Percentiles rank a stretch among this genome's conserved stretches.
These are phyloP conservation scores for Sebastes vulpes DNA, from an alignment of 2,797 vertebrate genomes.

Conservation along the genomic window DNA sequence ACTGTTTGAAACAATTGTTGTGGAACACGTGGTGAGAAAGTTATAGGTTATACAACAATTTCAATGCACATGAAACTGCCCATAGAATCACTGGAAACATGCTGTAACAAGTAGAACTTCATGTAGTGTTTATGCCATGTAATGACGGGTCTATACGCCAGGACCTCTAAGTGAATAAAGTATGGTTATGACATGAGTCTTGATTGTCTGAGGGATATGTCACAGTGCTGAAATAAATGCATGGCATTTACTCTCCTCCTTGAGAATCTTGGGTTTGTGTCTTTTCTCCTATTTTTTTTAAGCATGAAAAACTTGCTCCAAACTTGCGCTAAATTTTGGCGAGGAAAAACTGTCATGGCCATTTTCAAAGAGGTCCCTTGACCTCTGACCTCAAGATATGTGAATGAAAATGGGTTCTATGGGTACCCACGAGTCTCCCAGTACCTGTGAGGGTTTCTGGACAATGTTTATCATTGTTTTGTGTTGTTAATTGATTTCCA, in stretches of 20 bases:
- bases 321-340: too few species aligned
- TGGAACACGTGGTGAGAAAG: conserved; percentile 20
- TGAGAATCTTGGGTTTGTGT: conserved; percentile 21
- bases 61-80: conserved; percentile 54
- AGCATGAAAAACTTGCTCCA: background rate
- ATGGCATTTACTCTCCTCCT: conserved; percentile 72
- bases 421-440: too few species aligned
- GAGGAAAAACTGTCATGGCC: too few species aligned
- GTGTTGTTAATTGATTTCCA: too few species aligned
- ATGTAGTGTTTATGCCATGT: conserved; percentile 68
- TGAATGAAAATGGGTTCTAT: too few species aligned
- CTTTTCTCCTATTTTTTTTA: background rate
- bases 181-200: conserved; percentile 46
- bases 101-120: conserved; percentile 42
- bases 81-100: conserved; percentile 60
- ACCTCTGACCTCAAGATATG: too few species aligned
- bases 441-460: too few species aligned
- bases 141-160: conserved; percentile 32
- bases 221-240: conserved; percentile 82
- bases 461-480: too few species aligned
- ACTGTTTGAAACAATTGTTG: conserved; percentile 27
- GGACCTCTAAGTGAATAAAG: conserved; percentile 51
- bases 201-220: conserved; percentile 59
- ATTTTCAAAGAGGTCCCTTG: too few species aligned
- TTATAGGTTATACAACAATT: conserved; percentile 18